These are phyloP conservation scores for Chouioia cunea DNA, from an alignment of 2,888 invertebrate genomes.

Conservation along the genomic window DNA sequence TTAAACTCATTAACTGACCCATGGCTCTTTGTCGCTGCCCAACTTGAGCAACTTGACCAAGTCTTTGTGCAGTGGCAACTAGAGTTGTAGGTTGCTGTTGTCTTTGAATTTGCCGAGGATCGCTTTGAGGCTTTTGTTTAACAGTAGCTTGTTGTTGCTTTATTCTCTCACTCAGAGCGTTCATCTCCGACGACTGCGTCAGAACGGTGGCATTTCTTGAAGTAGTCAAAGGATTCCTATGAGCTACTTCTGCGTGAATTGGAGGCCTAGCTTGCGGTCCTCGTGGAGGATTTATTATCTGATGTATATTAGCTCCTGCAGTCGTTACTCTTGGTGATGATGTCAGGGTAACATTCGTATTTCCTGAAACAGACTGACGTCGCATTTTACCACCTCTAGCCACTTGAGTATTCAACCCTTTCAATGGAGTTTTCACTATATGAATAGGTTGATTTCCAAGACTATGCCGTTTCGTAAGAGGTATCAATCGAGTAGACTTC, in stretches of 20 bases:
- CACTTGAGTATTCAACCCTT: conserved; percentile 42
- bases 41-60: conserved; percentile 30
- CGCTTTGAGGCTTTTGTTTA: conserved; percentile 50
- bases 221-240: conserved; percentile 43
- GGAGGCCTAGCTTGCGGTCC: conserved; percentile 47
- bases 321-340: conserved; percentile 49
- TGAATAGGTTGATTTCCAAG: conserved; percentile 20
- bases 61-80: conserved; percentile 27
- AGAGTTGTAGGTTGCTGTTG: conserved; percentile 57
- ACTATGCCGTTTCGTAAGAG: conserved; percentile 50
- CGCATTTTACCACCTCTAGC: conserved; percentile 47
- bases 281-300: conserved; percentile 46
- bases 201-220: conserved; percentile 47
- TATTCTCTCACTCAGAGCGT: conserved; percentile 59
- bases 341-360: conserved; percentile 46
- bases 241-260: conserved; percentile 45
- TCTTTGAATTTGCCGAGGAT: conserved; percentile 48
- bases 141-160: conserved; percentile 54
- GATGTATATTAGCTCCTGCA: conserved; percentile 49
- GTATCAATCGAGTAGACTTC: conserved; percentile 50
- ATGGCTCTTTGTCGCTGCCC: conserved; percentile 31
- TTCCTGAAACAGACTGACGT: conserved; percentile 49
- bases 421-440: conserved; percentile 33
- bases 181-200: conserved; percentile 53
- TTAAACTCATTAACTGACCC: conserved; percentile 38